These are phyloP conservation scores for Dermatemys mawii DNA, from an alignment of 2,113 vertebrate species.

Conservation along the genomic window DNA sequence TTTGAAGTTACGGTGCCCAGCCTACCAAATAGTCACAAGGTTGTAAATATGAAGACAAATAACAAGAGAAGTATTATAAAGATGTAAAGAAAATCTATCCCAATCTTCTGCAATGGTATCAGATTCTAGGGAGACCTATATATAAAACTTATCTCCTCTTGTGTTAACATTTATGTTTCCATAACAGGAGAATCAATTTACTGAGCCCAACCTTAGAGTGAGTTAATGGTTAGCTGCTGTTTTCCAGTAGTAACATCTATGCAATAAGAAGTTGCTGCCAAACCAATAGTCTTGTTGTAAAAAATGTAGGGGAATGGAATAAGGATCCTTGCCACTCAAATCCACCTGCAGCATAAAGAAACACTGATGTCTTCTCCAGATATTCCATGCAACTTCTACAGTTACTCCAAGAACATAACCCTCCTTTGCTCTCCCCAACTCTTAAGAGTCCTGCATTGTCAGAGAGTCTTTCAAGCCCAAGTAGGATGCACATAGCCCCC, in stretches of 20 bases:
- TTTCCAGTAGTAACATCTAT: neutral
- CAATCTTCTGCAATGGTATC: accelerated
- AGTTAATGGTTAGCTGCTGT: neutral
- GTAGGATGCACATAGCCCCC: accelerated
- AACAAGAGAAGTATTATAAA: constrained; percentile 3
- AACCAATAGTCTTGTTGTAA: neutral
- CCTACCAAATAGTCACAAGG: constrained; percentile 11
- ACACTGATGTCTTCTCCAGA: neutral
- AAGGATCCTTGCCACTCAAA: neutral
- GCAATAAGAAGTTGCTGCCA: neutral
- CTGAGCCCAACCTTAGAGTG: neutral
- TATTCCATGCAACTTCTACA: neutral
- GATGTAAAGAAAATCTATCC: constrained; percentile 6
- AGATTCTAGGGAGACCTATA: neutral
- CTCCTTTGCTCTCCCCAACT: neutral
- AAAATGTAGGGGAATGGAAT: neutral
- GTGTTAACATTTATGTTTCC: neutral
- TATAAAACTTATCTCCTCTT: neutral
- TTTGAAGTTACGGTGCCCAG: neutral
- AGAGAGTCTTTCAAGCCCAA: neutral
- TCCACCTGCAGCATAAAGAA: neutral
- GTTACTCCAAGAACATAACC: neutral
- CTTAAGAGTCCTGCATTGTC: accelerated
- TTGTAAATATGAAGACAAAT: neutral
- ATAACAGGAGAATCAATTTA: constrained; percentile 7